Evolutionary conservation across 1,140 invertebrate genomes (phyloP), one percentile per base, ranked within the genome.

Genomic region (Leptinotarsa defecta): DNA sequence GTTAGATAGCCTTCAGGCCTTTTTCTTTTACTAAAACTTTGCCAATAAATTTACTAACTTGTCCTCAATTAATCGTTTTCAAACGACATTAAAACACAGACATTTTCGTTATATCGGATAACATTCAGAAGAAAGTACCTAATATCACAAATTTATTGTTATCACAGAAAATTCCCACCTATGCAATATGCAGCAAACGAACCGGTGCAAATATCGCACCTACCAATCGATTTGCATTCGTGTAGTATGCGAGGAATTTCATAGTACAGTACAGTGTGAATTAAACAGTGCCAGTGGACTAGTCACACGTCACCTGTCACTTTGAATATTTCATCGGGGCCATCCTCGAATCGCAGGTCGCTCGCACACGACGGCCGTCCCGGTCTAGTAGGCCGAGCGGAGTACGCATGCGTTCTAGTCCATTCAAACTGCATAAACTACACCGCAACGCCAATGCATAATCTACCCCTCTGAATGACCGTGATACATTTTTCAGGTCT

Each of bases 221-320:
- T 17, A 4, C 52, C 15, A 57, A 57, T 57, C 52, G 52, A 57
- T 15, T 57, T 57, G 52, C 52, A 57, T 57, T 57, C 52, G 52
- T 57, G 13, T 57, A 57, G 52, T 57, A 57, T 57, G 13, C 52
- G 1, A 57, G 52, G 52, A 57, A 57, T 57, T 4, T 15, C 52
- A 57, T 57, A 57, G 52, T 57, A 57, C 52, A 57, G 52, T 57
- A 57, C 52, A 57, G 52, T 19, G 52, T 57, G 52, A 57, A 57
- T 57, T 57, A 57, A 57, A 57, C n/a, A 57, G 52, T 57, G 52
- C 52, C 6, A 57, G 52, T 57, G 52, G 52, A 57, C 15, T 57
- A n/a, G n/a, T 17, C 15, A 17, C 52, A 57, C 13, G 52, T 57
- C 52, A 57, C 17, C 52, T 57, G 52, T 57, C 52, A 57, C 52